Conservation (phyloP, 2,113 vertebrate genomes). For the Peromyscus californicus region DNA sequence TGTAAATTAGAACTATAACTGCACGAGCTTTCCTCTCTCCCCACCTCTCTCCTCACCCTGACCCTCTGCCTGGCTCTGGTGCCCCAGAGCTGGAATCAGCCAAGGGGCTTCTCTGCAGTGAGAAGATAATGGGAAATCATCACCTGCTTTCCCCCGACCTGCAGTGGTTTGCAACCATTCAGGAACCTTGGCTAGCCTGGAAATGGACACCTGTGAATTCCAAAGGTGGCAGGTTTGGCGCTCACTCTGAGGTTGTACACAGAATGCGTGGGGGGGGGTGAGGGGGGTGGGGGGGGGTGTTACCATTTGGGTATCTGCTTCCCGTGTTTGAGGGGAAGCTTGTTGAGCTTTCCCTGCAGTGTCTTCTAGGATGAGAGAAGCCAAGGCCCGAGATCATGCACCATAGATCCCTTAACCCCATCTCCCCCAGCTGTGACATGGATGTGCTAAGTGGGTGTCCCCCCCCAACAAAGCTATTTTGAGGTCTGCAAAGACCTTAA, state of each 20-base stretch:
- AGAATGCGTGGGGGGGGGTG: no score
- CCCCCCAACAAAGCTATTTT: background rate
- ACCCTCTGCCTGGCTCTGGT: background rate
- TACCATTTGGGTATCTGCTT: background rate
- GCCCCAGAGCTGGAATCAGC: background rate
- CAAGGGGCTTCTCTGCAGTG: background rate
- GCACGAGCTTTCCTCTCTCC: conserved; percentile 16
- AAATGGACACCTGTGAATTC: rapidly evolving
- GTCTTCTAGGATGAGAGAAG: conserved; percentile 21
- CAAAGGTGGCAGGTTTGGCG: background rate
- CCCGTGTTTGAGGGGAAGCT: background rate
- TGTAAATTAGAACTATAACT: conserved; percentile 70
- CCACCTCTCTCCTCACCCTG: background rate
- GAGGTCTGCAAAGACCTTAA: background rate
- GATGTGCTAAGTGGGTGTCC: background rate
- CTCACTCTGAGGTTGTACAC: background rate
- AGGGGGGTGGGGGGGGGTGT: no score
- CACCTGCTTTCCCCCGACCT: background rate
- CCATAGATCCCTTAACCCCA: background rate
- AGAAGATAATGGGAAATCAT: conserved; percentile 40
- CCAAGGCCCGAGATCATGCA: background rate
- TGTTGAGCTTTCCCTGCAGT: background rate
- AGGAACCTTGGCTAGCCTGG: background rate
- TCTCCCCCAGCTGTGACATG: background rate
- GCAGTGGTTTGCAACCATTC: background rate